Percentiles rank a stretch among this genome's conserved stretches.
phyloP scores from a whole-genome alignment of 2,797 vertebrate genomes.

The Spinibarbus caldwelli region DNA sequence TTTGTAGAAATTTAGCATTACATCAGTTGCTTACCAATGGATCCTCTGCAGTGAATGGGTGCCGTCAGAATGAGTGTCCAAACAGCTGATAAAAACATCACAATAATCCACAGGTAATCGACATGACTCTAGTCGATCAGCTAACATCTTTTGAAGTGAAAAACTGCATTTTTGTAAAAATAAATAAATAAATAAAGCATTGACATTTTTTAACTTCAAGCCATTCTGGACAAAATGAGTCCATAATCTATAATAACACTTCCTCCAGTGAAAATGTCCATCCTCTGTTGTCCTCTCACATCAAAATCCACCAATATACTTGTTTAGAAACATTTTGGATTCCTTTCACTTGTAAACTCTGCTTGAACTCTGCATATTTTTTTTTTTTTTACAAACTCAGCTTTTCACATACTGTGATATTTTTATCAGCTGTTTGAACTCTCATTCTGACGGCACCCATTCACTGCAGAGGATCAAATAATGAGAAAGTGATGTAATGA shows the following conservation, averaged over 20 bases:
- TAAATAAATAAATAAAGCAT: too few species aligned
- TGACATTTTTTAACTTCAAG: too few species aligned
- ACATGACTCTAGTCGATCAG: background rate
- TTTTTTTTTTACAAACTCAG: background rate
- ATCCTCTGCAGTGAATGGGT: background rate
- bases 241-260: too few species aligned
- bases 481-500: background rate
- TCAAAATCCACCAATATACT: background rate
- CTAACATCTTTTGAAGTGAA: background rate
- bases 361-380: background rate
- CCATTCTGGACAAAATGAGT: too few species aligned
- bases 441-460: background rate
- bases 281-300: too few species aligned
- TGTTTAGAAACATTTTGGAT: background rate
- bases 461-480: background rate
- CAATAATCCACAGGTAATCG: background rate
- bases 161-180: background rate
- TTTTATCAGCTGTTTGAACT: background rate
- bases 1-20: background rate
- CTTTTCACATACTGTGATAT: background rate
- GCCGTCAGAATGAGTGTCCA: background rate
- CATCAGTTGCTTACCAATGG: background rate
- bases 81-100: background rate
- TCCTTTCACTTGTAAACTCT: too few species aligned
- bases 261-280: background rate